Evolutionary conservation across 2,113 vertebrate species (phyloP).

Genomic region (Geococcyx californianus): DNA sequence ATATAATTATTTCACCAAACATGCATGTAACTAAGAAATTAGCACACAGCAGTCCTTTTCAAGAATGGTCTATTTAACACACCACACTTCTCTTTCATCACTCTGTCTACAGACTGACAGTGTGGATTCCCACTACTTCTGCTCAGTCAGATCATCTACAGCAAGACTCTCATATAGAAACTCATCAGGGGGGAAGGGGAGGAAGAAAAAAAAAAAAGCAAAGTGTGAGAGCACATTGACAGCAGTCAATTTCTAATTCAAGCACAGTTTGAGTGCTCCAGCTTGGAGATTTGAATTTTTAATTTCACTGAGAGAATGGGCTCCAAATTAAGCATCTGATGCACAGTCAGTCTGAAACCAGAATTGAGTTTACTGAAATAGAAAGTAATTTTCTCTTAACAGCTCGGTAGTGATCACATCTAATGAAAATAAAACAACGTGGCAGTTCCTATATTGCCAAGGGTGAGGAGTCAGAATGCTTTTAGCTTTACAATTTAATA

Average conservation of each 20-base stretch:
- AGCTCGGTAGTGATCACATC: slow-evolving; percentile 47
- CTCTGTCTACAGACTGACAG: slow-evolving; percentile 50
- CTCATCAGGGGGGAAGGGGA: neutral
- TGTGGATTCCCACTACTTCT: slow-evolving; percentile 49
- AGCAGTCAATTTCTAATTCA: slow-evolving; percentile 71
- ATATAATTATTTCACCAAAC: neutral
- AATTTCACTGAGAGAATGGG: slow-evolving; percentile 60
- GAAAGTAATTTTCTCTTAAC: slow-evolving; percentile 68
- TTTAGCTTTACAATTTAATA: slow-evolving; percentile 15
- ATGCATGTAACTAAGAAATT: neutral
- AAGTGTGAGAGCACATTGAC: slow-evolving; percentile 63
- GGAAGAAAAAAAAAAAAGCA: neutral
- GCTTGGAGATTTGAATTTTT: slow-evolving; percentile 67
- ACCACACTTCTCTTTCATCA: slow-evolving; percentile 51
- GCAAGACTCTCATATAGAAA: slow-evolving; percentile 37
- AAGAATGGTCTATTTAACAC: slow-evolving; percentile 48
- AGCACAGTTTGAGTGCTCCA: slow-evolving; percentile 65
- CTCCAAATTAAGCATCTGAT: slow-evolving; percentile 70
- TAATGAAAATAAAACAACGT: slow-evolving; percentile 56
- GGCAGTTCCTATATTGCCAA: slow-evolving; percentile 25
- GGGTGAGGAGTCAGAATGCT: neutral
- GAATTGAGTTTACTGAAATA: slow-evolving; percentile 66
- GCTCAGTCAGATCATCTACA: slow-evolving; percentile 57
- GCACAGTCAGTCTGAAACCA: slow-evolving; percentile 59
- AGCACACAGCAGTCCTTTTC: slow-evolving; percentile 7